Evolutionary conservation across 2,113 vertebrate species (phyloP), one percentile per base, ranked within the genome.

Genomic region (Nothoprocta perdicaria): DNA sequence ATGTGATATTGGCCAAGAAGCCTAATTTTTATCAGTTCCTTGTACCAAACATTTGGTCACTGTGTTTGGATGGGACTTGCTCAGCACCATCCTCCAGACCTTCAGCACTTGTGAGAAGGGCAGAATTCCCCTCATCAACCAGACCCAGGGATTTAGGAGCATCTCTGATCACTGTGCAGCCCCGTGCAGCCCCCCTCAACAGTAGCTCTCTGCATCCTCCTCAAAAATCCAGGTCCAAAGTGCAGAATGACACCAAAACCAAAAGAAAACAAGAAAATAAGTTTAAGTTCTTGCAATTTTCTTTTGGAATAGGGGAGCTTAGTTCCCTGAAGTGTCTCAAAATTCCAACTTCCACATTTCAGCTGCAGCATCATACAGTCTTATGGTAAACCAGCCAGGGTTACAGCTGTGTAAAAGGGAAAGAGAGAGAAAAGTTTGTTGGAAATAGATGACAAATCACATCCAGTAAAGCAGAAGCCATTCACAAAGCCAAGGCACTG

Each of bases 311-410:
- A 38, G 27, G 12, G 46, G 45, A 83, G 21, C 50, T 84, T 67
- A 69, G 24, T n/a, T 89, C 38, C 61, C 17, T 24, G 0, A 2
- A 55, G 43, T 8, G 9, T 8, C 61, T 74, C 46, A 74, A 84
- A 93, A 85, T 43, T 63, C 41, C 43, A 68, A 19, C 61, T 72
- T 84, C 81, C 53, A 84, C 65, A n/a, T 88, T 93, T 76, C 79
- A 93, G 80, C 66, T 88, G 52, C 63, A 86, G 45, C 40, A 41
- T 48, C n/a, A 86, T 7, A 63, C 48, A 8, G 29, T 80, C 52
- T 84, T 61, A 62, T 0, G 2, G 65, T 40, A 93, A 84, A 89
- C 87, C 90, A 92, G 67, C 68, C 87, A 80, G 2, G 2, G 35
- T 13, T 78, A 62, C 4, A 76, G 33, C 10, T 72, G 4, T 26